A percentile compares a stretch with the other conserved stretches of the same genome.
These are phyloP conservation scores for Cliona cf. orientalis DNA, from an alignment of 37 sponge, comb jelly and placozoan genomes.

Conservation along the genomic window DNA sequence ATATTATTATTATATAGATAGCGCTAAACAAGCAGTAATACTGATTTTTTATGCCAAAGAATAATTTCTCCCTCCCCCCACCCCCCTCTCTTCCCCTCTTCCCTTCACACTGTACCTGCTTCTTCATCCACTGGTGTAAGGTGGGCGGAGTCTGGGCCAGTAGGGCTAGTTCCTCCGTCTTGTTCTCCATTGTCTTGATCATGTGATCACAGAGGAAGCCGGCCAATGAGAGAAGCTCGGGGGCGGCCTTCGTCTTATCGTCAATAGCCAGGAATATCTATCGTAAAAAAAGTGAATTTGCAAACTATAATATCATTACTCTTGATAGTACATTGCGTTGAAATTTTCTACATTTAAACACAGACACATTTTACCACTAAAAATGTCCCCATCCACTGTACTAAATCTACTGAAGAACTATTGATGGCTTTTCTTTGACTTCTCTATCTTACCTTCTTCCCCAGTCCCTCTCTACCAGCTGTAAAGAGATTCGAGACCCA, in stretches of 20 bases:
- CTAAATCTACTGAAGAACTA: too few species aligned
- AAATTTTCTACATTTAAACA: too few species aligned
- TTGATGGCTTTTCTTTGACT: background rate
- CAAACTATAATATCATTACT: background rate
- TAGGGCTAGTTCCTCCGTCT: conserved; percentile 16
- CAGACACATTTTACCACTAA: too few species aligned
- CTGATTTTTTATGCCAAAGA: background rate
- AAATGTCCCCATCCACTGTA: too few species aligned
- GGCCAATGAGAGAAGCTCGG: conserved; percentile 23
- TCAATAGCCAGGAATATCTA: conserved; percentile 37
- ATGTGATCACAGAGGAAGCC: conserved; percentile 29
- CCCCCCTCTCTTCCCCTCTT: too few species aligned
- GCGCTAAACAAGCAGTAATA: background rate
- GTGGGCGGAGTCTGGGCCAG: conserved; percentile 56
- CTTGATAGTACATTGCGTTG: too few species aligned
- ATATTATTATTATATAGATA: background rate
- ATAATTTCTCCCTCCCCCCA: too few species aligned
- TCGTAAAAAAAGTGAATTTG: background rate
- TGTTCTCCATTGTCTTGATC: conserved; percentile 26
- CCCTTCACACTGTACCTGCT: conserved; percentile 28
- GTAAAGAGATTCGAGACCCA: conserved; percentile 59
- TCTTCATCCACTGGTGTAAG: conserved; percentile 52
- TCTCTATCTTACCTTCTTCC: conserved; percentile 31
- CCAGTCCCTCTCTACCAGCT: conserved; percentile 43
- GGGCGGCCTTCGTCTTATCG: conserved; percentile 8